Evolutionary conservation across 1,140 invertebrate species (phyloP).

Genomic region (Drosophila pectinifera): DNA sequence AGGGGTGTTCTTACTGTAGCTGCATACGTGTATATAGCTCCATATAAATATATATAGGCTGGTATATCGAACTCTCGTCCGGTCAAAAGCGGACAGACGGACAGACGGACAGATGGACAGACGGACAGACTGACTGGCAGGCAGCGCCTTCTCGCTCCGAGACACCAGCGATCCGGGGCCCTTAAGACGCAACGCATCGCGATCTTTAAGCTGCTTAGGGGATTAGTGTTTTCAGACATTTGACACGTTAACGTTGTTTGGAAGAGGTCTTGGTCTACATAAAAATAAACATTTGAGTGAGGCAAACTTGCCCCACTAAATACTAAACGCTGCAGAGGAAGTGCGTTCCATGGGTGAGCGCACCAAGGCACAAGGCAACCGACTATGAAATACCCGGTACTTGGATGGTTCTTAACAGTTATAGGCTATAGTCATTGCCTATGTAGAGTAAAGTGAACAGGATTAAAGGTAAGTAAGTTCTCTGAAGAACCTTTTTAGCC

Average conservation of each 20-base stretch:
- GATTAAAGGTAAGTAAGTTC: no score
- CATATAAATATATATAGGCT: constrained; percentile 14
- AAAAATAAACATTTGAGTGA: constrained; percentile 63
- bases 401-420: neutral
- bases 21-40: constrained; percentile 3
- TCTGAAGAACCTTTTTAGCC: neutral
- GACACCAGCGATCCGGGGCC: constrained; percentile 18
- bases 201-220: constrained; percentile 83
- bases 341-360: constrained; percentile 47
- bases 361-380: neutral
- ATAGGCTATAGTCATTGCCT: neutral
- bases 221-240: constrained; percentile 83
- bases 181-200: constrained; percentile 68
- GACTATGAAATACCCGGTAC: neutral
- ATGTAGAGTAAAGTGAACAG: no score
- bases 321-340: constrained; percentile 64
- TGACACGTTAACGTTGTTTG: constrained; percentile 79
- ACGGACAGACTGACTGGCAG: no score
- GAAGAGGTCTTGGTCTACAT: constrained; percentile 51
- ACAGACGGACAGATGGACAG: constrained; percentile 47
- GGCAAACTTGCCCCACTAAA: constrained; percentile 65
- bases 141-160: constrained; percentile 14
- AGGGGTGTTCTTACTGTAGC: neutral
- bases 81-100: constrained; percentile 38
- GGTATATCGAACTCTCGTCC: constrained; percentile 39